Evolutionary conservation across 2,113 vertebrate species (phyloP).

Genomic region (Pygathrix nemaeus): DNA sequence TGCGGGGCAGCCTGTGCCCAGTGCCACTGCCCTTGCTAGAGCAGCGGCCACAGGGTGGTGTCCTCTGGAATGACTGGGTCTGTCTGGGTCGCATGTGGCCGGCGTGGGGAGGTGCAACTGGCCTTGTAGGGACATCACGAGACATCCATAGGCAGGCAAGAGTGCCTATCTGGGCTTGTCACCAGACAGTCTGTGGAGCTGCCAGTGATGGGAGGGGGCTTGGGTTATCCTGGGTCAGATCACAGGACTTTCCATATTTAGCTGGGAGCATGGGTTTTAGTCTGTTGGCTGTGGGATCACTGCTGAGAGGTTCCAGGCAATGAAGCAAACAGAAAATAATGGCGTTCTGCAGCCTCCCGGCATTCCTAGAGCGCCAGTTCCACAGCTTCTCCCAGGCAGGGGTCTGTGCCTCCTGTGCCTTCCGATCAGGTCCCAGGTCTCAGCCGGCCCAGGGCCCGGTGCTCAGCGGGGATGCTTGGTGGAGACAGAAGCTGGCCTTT

Average conservation of each 20-base stretch:
- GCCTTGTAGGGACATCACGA: not conserved
- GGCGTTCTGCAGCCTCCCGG: not conserved
- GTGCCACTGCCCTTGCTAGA: not conserved
- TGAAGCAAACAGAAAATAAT: not conserved
- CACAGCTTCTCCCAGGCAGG: not conserved
- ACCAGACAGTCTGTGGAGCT: rapidly evolving
- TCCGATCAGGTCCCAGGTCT: no score
- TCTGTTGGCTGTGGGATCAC: rapidly evolving
- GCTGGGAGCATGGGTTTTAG: not conserved
- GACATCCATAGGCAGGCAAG: not conserved
- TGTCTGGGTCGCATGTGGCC: rapidly evolving
- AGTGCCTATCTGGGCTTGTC: not conserved
- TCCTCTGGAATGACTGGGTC: not conserved
- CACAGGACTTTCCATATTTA: rapidly evolving
- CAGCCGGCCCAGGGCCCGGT: not conserved
- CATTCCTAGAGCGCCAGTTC: rapidly evolving
- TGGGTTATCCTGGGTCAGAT: not conserved
- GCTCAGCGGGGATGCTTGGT: not conserved
- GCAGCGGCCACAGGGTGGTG: no score
- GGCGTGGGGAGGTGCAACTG: not conserved
- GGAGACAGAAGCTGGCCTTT: not conserved
- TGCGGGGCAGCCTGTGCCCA: rapidly evolving
- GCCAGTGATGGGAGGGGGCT: not conserved
- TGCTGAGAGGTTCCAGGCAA: not conserved
- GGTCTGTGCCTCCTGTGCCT: not conserved